Evolutionary conservation across 2,797 vertebrate genomes (phyloP).

Genomic region (Sciurus carolinensis): DNA sequence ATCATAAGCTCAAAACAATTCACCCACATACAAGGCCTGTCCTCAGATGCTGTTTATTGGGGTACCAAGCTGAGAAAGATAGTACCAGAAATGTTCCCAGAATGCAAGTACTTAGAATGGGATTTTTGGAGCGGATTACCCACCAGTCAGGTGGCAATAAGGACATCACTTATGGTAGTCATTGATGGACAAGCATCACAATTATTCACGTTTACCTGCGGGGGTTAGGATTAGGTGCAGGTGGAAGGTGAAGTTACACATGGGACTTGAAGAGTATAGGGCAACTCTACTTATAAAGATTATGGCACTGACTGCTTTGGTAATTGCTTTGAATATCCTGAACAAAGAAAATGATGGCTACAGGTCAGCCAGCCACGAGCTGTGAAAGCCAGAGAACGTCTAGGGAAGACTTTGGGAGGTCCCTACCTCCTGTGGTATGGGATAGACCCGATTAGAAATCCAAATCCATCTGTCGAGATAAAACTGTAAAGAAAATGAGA

Average conservation of each 20-base stretch:
- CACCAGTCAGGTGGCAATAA: neutral
- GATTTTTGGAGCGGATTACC: neutral
- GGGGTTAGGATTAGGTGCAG: neutral
- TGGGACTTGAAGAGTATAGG: neutral
- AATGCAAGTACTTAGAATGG: neutral
- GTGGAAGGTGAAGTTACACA: neutral
- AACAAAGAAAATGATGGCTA: slow-evolving; percentile 21
- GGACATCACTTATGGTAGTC: neutral
- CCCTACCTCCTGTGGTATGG: neutral
- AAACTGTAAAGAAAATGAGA: neutral
- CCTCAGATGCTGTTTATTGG: neutral
- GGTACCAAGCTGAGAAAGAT: neutral
- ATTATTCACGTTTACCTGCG: neutral
- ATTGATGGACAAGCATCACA: neutral
- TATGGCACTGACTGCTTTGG: neutral
- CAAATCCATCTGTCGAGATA: neutral
- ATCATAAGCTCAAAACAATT: neutral
- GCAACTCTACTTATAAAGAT: neutral
- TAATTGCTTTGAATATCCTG: neutral
- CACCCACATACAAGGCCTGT: neutral
- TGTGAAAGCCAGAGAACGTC: neutral
- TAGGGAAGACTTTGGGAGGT: neutral
- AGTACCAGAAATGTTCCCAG: neutral
- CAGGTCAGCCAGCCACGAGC: neutral
- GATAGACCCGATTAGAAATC: neutral